phyloP scores from a whole-genome alignment of 2,113 vertebrate species.

The Mobula hypostoma region DNA sequence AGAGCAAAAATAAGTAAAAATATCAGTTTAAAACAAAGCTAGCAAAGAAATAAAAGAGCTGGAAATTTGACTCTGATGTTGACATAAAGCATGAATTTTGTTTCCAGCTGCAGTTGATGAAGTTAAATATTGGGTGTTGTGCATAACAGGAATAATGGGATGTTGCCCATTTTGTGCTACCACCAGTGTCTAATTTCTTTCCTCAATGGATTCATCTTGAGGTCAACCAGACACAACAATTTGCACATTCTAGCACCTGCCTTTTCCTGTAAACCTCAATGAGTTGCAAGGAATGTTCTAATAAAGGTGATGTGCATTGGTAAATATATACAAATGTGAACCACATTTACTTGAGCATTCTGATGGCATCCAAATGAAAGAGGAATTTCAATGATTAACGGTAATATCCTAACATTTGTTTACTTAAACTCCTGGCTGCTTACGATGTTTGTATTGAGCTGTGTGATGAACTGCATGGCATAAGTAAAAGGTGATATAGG shows the following conservation, averaged over 20 bases:
- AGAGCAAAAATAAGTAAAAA: not conserved
- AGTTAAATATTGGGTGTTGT: too few relatives aligned
- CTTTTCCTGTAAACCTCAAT: not conserved
- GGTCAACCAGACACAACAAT: not conserved
- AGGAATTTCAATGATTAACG: not conserved
- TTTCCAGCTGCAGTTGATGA: too few relatives aligned
- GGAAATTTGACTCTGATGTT: too few relatives aligned
- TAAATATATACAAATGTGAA: not conserved
- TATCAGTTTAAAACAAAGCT: not conserved
- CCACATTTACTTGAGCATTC: not conserved
- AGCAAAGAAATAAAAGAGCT: not conserved
- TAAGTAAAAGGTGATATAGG: not conserved
- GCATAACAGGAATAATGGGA: too few relatives aligned
- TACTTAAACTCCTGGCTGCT: not conserved
- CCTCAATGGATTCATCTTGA: not conserved
- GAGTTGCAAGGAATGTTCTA: not conserved
- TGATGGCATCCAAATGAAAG: not conserved
- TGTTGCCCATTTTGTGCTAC: too few relatives aligned
- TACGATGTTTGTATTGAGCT: conserved; percentile 12
- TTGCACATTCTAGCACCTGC: not conserved
- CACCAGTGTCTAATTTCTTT: too few relatives aligned
- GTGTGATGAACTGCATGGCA: conserved; percentile 23
- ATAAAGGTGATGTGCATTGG: not conserved
- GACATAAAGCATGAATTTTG: too few relatives aligned
- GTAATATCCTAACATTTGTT: not conserved